These are phyloP conservation scores for Oryzias woworae DNA, from an alignment of 2,113 vertebrate genomes.

Conservation along the genomic window DNA sequence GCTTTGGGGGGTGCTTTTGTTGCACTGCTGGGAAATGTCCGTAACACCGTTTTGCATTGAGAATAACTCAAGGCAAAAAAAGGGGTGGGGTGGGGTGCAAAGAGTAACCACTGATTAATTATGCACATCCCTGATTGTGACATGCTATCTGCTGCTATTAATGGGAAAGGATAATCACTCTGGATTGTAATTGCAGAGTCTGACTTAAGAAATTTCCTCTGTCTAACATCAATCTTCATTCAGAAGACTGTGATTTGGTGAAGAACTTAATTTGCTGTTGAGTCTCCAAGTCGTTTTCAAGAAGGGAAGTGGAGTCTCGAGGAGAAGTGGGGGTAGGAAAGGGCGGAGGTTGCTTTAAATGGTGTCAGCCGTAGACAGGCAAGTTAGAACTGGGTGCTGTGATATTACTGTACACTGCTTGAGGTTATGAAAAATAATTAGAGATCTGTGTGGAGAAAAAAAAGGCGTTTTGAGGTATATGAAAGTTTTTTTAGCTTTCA, in stretches of 20 bases:
- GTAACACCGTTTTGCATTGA: conserved; percentile 93
- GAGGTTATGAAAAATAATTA: conserved; percentile 86
- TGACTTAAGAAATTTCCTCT: conserved; percentile 83
- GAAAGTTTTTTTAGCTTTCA: conserved; percentile 75
- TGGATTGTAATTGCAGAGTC: conserved; percentile 92
- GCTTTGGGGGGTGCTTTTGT: conserved; percentile 90
- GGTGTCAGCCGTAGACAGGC: conserved; percentile 67
- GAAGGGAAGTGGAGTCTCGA: conserved; percentile 45
- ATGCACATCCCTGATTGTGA: conserved; percentile 89
- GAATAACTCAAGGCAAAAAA: conserved; percentile 89
- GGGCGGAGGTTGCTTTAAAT: conserved; percentile 56
- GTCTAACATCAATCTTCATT: conserved; percentile 91
- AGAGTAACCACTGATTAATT: conserved; percentile 88
- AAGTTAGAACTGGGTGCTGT: conserved; percentile 72
- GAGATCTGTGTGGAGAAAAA: conserved; percentile 64
- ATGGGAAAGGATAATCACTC: conserved; percentile 94
- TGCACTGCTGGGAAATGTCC: conserved; percentile 92
- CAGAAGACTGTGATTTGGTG: conserved; percentile 84
- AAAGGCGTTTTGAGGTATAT: conserved; percentile 75
- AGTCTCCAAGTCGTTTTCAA: conserved; percentile 56
- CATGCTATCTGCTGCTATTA: conserved; percentile 95
- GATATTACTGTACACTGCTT: conserved; percentile 80
- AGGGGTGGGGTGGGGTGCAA: conserved; percentile 41
- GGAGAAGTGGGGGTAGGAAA: conserved; percentile 34
- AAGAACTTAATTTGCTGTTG: conserved; percentile 87